phyloP scores from a whole-genome alignment of 2,888 invertebrate genomes.

The Hypomecis atomaria region DNA sequence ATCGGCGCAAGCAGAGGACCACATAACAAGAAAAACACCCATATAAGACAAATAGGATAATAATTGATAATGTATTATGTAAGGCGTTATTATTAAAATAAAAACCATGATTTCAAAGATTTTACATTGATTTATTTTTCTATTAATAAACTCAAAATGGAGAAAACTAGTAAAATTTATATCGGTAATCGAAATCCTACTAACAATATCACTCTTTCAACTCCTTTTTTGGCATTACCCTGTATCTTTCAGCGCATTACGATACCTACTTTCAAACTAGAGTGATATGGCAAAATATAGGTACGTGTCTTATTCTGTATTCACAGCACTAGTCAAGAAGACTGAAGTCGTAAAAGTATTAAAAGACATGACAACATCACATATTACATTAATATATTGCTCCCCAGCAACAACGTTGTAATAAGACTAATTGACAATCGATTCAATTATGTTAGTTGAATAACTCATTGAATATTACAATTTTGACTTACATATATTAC shows the following conservation, averaged over 20 bases:
- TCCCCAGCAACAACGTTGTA: not conserved
- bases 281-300: conserved; percentile 26
- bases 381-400: not conserved
- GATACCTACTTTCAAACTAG: conserved; percentile 11
- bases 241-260: conserved; percentile 22
- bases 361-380: not conserved
- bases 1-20: too few species aligned
- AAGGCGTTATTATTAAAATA: conserved; percentile 6
- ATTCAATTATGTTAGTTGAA: too few species aligned
- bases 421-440: not conserved
- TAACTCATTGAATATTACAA: too few species aligned
- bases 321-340: conserved; percentile 9
- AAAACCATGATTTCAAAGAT: conserved; percentile 9
- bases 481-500: not conserved
- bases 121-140: conserved; percentile 20
- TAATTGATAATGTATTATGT: not conserved
- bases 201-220: conserved; percentile 33
- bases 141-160: conserved; percentile 6
- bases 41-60: not conserved
- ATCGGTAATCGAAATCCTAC: conserved; percentile 17
- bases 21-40: too few species aligned
- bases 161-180: not conserved
- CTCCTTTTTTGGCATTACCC: conserved; percentile 30
- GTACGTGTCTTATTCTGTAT: conserved; percentile 3
- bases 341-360: not conserved